Evolutionary conservation across 2,888 invertebrate genomes (phyloP).

Genomic region (Podotricha telesiphe): DNA sequence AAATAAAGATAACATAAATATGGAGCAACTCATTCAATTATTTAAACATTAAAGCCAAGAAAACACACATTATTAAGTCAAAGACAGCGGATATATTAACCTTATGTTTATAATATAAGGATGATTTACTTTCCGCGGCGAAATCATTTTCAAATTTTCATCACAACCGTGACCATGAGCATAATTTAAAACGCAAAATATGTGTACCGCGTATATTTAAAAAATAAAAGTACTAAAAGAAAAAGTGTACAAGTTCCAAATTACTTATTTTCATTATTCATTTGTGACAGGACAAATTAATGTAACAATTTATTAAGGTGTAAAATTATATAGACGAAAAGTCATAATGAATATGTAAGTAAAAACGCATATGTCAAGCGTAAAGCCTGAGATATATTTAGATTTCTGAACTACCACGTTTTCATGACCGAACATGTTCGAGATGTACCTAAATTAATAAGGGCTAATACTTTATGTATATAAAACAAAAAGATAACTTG

Average conservation of each 20-base stretch:
- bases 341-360: neutral
- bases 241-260: neutral
- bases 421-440: too few species aligned
- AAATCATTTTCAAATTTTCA: constrained; percentile 47
- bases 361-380: neutral
- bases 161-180: constrained; percentile 38
- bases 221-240: constrained; percentile 8
- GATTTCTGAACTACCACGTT: too few species aligned
- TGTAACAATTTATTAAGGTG: neutral
- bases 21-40: constrained; percentile 22
- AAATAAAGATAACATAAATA: neutral
- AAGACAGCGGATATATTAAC: constrained; percentile 45
- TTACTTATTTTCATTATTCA: constrained; percentile 6
- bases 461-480: too few species aligned
- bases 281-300: constrained; percentile 4
- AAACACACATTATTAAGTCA: constrained; percentile 44
- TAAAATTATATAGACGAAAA: neutral
- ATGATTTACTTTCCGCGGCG: constrained; percentile 49
- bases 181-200: constrained; percentile 46
- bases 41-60: constrained; percentile 20
- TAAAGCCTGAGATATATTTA: too few species aligned
- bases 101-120: constrained; percentile 48
- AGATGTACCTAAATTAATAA: too few species aligned
- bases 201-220: constrained; percentile 46
- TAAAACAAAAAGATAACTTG: too few species aligned